Percentiles rank a stretch among this genome's conserved stretches.
These are phyloP conservation scores for Cromileptes altivelis DNA, from an alignment of 2,113 vertebrate genomes.

Conservation along the genomic window DNA sequence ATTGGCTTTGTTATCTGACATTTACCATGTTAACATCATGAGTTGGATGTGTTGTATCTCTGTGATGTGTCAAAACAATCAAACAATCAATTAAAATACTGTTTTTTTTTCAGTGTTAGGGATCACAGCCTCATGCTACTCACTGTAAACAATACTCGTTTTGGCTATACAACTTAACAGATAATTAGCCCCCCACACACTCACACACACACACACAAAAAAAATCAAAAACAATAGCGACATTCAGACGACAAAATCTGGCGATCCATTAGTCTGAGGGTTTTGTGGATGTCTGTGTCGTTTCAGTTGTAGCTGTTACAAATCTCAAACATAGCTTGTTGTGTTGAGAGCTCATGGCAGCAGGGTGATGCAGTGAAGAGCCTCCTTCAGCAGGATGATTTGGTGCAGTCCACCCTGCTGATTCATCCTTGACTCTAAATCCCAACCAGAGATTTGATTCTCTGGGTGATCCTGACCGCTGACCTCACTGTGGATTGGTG, in stretches of 20 bases:
- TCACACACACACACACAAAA: no score
- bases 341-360: constrained; percentile 24
- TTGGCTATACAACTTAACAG: background rate
- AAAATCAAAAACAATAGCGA: background rate
- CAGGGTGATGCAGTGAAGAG: constrained; percentile 17
- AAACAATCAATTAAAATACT: background rate
- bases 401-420: constrained; percentile 24
- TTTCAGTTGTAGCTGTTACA: background rate
- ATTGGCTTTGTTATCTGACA: background rate
- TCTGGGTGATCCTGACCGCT: constrained; percentile 30
- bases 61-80: no score
- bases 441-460: constrained; percentile 11
- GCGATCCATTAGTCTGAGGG: background rate
- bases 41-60: background rate
- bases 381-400: constrained; percentile 24
- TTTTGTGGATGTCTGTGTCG: background rate
- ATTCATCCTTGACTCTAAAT: constrained; percentile 36
- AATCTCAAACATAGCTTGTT: constrained; percentile 16
- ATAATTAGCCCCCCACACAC: background rate
- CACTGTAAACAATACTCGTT: no score
- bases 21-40: background rate
- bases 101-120: background rate
- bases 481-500: background rate
- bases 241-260: background rate
- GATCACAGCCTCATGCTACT: no score